A percentile compares a stretch with the other conserved stretches of the same genome.
phyloP scores from a whole-genome alignment of 2,888 invertebrate genomes.

The Erannis defoliaria region DNA sequence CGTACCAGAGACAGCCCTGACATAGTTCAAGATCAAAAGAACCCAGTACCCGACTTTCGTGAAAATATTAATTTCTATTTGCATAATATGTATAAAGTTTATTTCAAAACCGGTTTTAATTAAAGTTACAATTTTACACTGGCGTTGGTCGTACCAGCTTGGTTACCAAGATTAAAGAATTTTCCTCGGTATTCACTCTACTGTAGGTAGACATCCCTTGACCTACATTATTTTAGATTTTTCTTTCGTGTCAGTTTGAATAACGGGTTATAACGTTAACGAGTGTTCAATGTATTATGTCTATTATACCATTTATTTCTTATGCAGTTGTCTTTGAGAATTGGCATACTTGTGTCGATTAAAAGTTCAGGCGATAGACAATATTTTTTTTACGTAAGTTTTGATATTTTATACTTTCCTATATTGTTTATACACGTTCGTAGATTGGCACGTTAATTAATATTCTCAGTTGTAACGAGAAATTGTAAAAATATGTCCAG shows the following conservation, averaged over 20 bases:
- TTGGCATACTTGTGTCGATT: no score
- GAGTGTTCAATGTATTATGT: no score
- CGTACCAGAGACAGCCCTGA: constrained; percentile 14
- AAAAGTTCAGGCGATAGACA: no score
- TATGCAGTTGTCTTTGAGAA: no score
- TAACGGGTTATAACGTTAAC: constrained; percentile 17
- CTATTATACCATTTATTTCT: no score
- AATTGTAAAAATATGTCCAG: not conserved
- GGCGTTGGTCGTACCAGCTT: constrained; percentile 1
- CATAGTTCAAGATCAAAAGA: constrained; percentile 20
- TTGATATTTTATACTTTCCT: no score
- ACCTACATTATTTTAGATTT: constrained; percentile 35
- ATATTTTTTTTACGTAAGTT: no score
- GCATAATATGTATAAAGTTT: constrained; percentile 22
- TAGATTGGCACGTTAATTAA: no score
- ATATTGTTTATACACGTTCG: no score
- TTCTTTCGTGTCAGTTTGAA: constrained; percentile 9
- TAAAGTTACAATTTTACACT: constrained; percentile 18
- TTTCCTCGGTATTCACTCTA: constrained; percentile 31
- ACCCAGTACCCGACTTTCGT: constrained; percentile 11
- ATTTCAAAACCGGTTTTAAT: constrained; percentile 22
- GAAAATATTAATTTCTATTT: constrained; percentile 22
- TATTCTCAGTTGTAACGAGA: no score
- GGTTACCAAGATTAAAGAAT: constrained; percentile 39
- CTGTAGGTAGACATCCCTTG: constrained; percentile 48